These are phyloP conservation scores for Matsumurasca onukii DNA, from an alignment of 1,140 invertebrate genomes.

Conservation along the genomic window DNA sequence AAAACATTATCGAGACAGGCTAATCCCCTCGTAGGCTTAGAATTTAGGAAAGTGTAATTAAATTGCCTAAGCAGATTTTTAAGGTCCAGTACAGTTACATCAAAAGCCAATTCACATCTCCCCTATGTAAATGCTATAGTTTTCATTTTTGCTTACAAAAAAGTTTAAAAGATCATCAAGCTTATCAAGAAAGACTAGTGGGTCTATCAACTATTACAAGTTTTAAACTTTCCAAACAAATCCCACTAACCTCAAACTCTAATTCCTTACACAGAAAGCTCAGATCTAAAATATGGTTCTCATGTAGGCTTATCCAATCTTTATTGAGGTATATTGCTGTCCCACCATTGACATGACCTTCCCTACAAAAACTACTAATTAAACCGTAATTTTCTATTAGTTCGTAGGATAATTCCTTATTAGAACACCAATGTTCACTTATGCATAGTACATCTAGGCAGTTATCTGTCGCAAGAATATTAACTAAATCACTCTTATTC, in stretches of 20 bases:
- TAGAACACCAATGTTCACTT: not conserved
- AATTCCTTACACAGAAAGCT: constrained; percentile 1
- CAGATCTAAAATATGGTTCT: no score
- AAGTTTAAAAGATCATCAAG: not conserved
- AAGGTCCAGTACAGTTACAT: not conserved
- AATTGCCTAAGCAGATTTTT: not conserved
- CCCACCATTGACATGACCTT: not conserved
- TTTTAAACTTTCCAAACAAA: not conserved
- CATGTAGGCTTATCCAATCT: not conserved
- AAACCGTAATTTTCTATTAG: not conserved
- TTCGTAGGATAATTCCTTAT: not conserved
- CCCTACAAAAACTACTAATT: constrained; percentile 2
- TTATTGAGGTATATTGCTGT: not conserved
- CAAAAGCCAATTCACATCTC: constrained; percentile 1
- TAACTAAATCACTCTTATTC: not conserved
- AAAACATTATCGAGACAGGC: not conserved
- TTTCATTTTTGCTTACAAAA: not conserved
- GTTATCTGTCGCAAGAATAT: not conserved
- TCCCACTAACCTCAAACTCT: not conserved
- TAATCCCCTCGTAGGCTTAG: not conserved
- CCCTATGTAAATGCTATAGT: not conserved
- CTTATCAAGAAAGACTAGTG: not conserved
- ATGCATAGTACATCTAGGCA: not conserved
- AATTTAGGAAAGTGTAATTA: not conserved
- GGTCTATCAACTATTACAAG: not conserved